These are phyloP conservation scores for Hydropotes inermis DNA, from an alignment of 2,113 vertebrate genomes.

Conservation along the genomic window DNA sequence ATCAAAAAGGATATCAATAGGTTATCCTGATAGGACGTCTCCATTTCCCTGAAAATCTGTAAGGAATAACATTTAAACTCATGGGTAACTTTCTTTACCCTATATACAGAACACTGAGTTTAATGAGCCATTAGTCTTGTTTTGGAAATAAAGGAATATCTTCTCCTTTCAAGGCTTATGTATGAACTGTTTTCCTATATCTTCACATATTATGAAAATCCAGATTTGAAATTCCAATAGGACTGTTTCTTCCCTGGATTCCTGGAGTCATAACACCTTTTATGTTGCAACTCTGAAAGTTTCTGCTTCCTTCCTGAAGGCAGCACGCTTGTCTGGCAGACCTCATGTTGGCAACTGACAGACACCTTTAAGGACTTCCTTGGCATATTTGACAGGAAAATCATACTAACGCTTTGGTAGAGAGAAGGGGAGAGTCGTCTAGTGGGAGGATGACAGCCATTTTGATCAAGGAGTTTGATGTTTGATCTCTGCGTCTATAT, in stretches of 20 bases:
- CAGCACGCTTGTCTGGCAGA: conserved; percentile 5
- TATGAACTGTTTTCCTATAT: background rate
- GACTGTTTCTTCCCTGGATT: background rate
- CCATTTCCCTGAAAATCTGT: background rate
- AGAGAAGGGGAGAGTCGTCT: background rate
- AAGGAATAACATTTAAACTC: background rate
- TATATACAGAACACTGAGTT: background rate
- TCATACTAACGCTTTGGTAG: conserved; percentile 10
- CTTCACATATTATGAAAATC: background rate
- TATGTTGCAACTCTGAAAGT: background rate
- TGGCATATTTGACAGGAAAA: conserved; percentile 33
- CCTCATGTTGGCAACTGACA: conserved; percentile 23
- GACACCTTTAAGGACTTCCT: conserved; percentile 41
- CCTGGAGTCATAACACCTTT: background rate
- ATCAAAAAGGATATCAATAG: background rate
- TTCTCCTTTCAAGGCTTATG: background rate
- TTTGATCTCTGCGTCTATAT: conserved; percentile 27
- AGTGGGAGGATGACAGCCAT: background rate
- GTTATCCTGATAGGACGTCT: background rate
- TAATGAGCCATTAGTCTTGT: background rate
- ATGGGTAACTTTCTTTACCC: background rate
- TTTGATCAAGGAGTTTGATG: conserved; percentile 44
- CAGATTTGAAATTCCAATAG: background rate
- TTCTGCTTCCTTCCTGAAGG: conserved; percentile 16
- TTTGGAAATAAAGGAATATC: conserved; percentile 26